A percentile compares a stretch with the other conserved stretches of the same genome.
Evolutionary conservation across 1,140 invertebrate species (phyloP).

Genomic region (Steinernema feltiae): DNA sequence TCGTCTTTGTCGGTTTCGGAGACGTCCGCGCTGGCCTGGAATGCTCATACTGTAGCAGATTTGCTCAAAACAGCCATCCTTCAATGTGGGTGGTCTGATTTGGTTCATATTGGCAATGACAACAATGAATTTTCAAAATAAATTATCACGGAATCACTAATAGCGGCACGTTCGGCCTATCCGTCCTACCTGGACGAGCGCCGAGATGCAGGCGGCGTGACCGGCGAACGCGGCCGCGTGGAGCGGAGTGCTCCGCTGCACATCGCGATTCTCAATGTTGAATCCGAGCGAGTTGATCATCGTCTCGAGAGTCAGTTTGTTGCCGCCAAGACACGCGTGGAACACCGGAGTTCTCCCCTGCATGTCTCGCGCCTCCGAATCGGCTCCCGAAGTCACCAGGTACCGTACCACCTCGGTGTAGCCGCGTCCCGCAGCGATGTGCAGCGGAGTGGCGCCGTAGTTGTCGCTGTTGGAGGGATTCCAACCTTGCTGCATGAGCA

Average conservation of each 20-base stretch:
- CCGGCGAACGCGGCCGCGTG: conserved; percentile 5
- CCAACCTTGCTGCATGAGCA: background rate
- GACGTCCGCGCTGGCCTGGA: background rate
- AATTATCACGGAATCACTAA: background rate
- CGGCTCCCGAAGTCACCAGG: background rate
- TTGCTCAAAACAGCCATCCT: background rate
- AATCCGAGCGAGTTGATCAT: background rate
- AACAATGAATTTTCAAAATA: background rate
- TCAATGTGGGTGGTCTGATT: background rate
- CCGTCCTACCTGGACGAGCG: background rate
- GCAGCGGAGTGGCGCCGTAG: background rate
- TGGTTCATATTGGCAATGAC: background rate
- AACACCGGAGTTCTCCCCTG: background rate
- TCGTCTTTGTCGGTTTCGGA: background rate
- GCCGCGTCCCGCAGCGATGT: background rate
- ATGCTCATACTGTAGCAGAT: background rate
- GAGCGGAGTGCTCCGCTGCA: background rate
- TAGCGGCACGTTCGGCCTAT: background rate
- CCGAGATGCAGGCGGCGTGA: background rate
- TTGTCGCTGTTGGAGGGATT: background rate
- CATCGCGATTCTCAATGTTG: background rate
- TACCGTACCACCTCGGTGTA: background rate
- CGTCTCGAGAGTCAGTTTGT: background rate
- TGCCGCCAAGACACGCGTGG: background rate
- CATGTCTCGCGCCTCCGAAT: background rate